A percentile compares a stretch with the other conserved stretches of the same genome.
Evolutionary conservation across 30 jellyfish, hydroid and myxozoan species (phyloP).

Genomic region (Hydractinia symbiolongicarpus): DNA sequence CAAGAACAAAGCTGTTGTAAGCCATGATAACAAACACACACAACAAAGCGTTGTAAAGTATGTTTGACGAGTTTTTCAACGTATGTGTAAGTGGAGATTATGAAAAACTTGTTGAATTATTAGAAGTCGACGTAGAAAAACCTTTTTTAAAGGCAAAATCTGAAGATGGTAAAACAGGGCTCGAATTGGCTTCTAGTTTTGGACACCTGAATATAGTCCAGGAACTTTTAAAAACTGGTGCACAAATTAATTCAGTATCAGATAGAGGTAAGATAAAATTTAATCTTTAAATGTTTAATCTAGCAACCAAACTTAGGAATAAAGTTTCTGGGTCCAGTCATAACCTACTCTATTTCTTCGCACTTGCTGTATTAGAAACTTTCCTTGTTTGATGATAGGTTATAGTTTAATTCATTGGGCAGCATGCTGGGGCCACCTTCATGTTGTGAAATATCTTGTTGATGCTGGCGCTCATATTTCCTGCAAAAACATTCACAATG

Average conservation of each 20-base stretch:
- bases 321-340: too few relatives aligned
- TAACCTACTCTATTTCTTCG: background rate
- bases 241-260: slow-evolving; percentile 1
- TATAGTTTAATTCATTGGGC: slow-evolving; percentile 64
- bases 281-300: too few relatives aligned
- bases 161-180: slow-evolving; percentile 17
- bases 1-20: too few relatives aligned
- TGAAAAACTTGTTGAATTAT: background rate
- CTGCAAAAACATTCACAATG: slow-evolving; percentile 36
- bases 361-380: too few relatives aligned
- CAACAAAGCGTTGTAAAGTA: too few relatives aligned
- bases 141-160: background rate
- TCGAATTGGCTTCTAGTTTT: slow-evolving; percentile 29
- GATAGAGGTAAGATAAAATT: slow-evolving; percentile 10
- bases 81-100: slow-evolving; percentile 17
- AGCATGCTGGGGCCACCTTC: slow-evolving; percentile 76
- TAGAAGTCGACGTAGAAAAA: background rate
- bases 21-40: too few relatives aligned
- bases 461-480: slow-evolving; percentile 48
- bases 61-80: background rate
- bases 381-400: slow-evolving; percentile 32
- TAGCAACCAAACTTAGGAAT: too few relatives aligned
- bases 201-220: slow-evolving; percentile 22
- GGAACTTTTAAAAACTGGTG: slow-evolving; percentile 27
- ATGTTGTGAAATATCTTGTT: slow-evolving; percentile 37